Conservation (phyloP, 2,113 vertebrate genomes). For the Hydropotes inermis region DNA sequence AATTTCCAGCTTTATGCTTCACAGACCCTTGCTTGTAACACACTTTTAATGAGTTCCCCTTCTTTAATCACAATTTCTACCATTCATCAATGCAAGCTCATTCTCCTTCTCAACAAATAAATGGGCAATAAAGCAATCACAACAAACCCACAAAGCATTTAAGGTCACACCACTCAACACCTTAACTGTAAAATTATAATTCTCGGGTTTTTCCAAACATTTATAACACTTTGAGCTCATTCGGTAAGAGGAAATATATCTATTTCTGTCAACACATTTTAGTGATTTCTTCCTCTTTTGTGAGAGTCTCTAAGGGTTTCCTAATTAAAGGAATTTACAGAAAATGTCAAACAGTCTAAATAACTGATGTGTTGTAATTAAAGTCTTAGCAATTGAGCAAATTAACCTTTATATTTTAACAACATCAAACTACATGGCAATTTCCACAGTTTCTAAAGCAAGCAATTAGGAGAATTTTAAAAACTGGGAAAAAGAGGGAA, state of each 20-base stretch:
- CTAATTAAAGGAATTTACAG: constrained; percentile 68
- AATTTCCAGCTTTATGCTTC: constrained; percentile 1
- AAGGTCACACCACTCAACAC: background rate
- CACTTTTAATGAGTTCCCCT: background rate
- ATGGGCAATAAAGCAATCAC: background rate
- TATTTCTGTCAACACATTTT: constrained; percentile 28
- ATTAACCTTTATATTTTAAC: constrained; percentile 61
- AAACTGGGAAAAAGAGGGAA: background rate
- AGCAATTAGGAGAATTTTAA: constrained; percentile 29
- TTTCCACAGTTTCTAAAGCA: constrained; percentile 52
- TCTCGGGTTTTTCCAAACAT: constrained; percentile 33
- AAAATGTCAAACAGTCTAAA: constrained; percentile 64
- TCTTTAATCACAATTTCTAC: constrained; percentile 9
- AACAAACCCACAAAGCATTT: constrained; percentile 13
- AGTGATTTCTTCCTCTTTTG: background rate
- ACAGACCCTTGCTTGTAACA: background rate
- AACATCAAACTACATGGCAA: constrained; percentile 13
- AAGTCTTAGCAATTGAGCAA: constrained; percentile 51
- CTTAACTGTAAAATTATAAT: constrained; percentile 14
- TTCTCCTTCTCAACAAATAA: background rate
- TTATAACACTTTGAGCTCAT: constrained; percentile 1
- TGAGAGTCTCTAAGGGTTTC: constrained; percentile 44
- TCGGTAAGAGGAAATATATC: background rate
- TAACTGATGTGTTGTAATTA: constrained; percentile 66
- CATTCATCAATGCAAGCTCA: background rate